These are phyloP conservation scores for Chrysoperla carnea DNA, from an alignment of 1,140 invertebrate genomes.

Conservation along the genomic window DNA sequence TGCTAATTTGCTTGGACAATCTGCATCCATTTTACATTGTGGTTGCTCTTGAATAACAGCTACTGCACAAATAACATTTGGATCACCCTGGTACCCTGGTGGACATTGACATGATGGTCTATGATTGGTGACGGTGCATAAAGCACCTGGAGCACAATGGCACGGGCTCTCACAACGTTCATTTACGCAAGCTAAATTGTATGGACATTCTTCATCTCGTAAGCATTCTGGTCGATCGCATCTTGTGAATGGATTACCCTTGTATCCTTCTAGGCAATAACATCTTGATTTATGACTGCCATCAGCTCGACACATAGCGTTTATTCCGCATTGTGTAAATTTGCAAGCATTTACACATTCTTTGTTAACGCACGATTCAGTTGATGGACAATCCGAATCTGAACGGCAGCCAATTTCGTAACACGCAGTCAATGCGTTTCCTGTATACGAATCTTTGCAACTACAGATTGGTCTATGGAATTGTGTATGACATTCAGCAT, in stretches of 20 bases:
- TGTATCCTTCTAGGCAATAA: slow-evolving; percentile 54
- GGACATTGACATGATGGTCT: slow-evolving; percentile 61
- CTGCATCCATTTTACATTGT: slow-evolving; percentile 63
- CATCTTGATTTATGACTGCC: slow-evolving; percentile 58
- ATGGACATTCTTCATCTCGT: slow-evolving; percentile 50
- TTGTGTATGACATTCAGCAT: slow-evolving; percentile 64
- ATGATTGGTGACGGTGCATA: slow-evolving; percentile 63
- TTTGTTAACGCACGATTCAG: slow-evolving; percentile 67
- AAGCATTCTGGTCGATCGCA: slow-evolving; percentile 67
- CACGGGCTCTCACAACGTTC: slow-evolving; percentile 66
- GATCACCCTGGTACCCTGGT: slow-evolving; percentile 64
- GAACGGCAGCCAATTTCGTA: slow-evolving; percentile 67
- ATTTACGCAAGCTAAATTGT: slow-evolving; percentile 53
- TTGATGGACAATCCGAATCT: slow-evolving; percentile 65
- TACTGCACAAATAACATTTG: slow-evolving; percentile 40
- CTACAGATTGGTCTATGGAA: slow-evolving; percentile 67
- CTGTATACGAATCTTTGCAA: slow-evolving; percentile 66
- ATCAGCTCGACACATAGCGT: slow-evolving; percentile 58
- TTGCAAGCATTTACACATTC: slow-evolving; percentile 68
- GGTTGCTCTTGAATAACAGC: slow-evolving; percentile 24
- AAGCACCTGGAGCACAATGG: slow-evolving; percentile 44
- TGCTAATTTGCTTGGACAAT: slow-evolving; percentile 67
- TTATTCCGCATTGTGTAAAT: slow-evolving; percentile 62
- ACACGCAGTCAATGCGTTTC: slow-evolving; percentile 66
- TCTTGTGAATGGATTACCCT: slow-evolving; percentile 52